A percentile compares a stretch with the other conserved stretches of the same genome.
phyloP scores from a whole-genome alignment of 2,888 invertebrate genomes.

The Melinopterus prodromus region DNA sequence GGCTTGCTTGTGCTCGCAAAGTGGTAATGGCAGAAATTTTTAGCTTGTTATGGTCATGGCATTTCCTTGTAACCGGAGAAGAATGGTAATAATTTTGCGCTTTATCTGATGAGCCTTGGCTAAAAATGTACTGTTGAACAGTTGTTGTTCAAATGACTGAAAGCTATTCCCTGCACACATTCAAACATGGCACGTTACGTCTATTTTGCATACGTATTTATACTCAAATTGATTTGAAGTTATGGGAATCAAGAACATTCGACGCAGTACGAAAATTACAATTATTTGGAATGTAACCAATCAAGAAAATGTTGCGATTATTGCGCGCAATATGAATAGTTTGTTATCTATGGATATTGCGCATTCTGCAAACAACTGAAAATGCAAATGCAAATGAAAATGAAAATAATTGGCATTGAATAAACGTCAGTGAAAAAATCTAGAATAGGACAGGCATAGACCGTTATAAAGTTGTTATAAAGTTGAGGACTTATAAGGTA shows the following conservation, averaged over 20 bases:
- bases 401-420: no score
- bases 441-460: no score
- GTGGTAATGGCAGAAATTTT: background rate
- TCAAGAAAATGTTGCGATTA: no score
- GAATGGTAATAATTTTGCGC: background rate
- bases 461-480: no score
- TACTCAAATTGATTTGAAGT: background rate
- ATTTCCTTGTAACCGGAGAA: background rate
- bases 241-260: background rate
- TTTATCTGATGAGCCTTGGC: slow-evolving; percentile 4
- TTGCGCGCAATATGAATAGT: no score
- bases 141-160: background rate
- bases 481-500: no score
- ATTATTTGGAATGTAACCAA: no score
- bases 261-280: no score
- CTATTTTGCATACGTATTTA: background rate
- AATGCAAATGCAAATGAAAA: no score
- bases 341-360: no score
- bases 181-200: background rate
- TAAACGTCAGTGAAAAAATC: no score
- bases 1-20: background rate
- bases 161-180: background rate
- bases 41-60: background rate
- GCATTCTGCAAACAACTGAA: no score
- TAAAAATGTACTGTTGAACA: slow-evolving; percentile 4